Percentiles rank a stretch among this genome's conserved stretches.
Evolutionary conservation across 2,888 invertebrate species (phyloP).

Genomic region (Thalpophila matura): DNA sequence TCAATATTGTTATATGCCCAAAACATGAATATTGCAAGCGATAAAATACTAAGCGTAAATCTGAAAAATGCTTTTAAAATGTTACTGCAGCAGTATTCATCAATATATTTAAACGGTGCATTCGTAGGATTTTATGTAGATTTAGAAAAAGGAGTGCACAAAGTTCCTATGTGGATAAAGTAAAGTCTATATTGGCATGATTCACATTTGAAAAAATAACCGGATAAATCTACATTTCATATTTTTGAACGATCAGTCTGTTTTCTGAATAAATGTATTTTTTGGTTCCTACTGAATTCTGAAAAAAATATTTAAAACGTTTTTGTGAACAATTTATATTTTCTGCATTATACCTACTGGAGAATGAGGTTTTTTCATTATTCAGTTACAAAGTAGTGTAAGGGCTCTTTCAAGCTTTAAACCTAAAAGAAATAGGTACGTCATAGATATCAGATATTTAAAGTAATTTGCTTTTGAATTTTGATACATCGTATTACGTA

Average conservation of each 20-base stretch:
- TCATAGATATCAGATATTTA: background rate
- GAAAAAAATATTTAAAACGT: background rate
- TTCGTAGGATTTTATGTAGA: background rate
- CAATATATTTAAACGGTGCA: background rate
- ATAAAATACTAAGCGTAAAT: background rate
- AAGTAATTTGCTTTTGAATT: too few relatives aligned
- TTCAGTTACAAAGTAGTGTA: background rate
- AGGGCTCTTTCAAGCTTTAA: background rate
- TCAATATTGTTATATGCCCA: too few relatives aligned
- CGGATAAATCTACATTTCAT: conserved; percentile 9
- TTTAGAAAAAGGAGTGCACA: background rate
- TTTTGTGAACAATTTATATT: conserved; percentile 6
- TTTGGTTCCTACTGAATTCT: background rate
- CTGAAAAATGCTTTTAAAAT: background rate
- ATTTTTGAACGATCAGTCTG: conserved; percentile 11
- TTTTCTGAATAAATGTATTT: background rate
- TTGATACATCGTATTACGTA: too few relatives aligned
- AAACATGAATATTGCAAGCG: background rate
- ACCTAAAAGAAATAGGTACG: background rate
- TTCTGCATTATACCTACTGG: background rate
- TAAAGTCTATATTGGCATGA: conserved; percentile 3
- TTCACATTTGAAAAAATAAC: conserved; percentile 28
- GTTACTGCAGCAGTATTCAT: background rate
- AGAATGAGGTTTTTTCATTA: background rate
- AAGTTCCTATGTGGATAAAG: too few relatives aligned